These are phyloP conservation scores for Drosophila sechellia DNA, from an alignment of 1,140 invertebrate genomes.

Conservation along the genomic window DNA sequence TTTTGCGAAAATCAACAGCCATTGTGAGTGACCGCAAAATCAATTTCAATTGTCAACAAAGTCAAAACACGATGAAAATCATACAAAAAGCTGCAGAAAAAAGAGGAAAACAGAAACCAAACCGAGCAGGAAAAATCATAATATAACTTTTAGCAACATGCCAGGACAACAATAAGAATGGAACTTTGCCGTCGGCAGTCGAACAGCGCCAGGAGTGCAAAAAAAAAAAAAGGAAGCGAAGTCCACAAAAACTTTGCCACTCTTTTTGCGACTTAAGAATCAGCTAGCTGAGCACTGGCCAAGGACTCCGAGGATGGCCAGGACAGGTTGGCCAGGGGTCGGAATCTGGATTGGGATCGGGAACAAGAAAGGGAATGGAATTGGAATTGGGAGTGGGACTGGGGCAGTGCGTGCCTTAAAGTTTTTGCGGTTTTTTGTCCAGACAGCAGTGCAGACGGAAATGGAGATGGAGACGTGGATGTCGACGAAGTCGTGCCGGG, in stretches of 20 bases:
- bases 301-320: conserved; percentile 29
- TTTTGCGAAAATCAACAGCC: conserved; percentile 68
- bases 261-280: conserved; percentile 62
- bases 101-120: conserved; percentile 36
- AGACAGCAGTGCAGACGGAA: conserved; percentile 42
- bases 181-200: conserved; percentile 52
- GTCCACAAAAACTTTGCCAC: conserved; percentile 65
- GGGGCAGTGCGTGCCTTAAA: conserved; percentile 70
- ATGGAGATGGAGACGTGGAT: conserved; percentile 21
- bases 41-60: conserved; percentile 83
- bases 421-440: conserved; percentile 61
- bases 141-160: conserved; percentile 75
- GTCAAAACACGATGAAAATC: conserved; percentile 69
- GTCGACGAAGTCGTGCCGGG: conserved; percentile 59
- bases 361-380: conserved; percentile 5
- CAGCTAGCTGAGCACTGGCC: conserved; percentile 42
- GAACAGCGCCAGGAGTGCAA: conserved; percentile 25
- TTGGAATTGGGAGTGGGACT: conserved; percentile 14
- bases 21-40: conserved; percentile 76
- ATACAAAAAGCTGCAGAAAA: conserved; percentile 23
- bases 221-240: conserved; percentile 16
- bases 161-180: conserved; percentile 59
- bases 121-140: conserved; percentile 67
- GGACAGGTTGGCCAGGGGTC: conserved; percentile 28
- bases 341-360: conserved; percentile 16